Evolutionary conservation across 2,888 invertebrate species (phyloP).

Genomic region (Bedellia somnulentella): DNA sequence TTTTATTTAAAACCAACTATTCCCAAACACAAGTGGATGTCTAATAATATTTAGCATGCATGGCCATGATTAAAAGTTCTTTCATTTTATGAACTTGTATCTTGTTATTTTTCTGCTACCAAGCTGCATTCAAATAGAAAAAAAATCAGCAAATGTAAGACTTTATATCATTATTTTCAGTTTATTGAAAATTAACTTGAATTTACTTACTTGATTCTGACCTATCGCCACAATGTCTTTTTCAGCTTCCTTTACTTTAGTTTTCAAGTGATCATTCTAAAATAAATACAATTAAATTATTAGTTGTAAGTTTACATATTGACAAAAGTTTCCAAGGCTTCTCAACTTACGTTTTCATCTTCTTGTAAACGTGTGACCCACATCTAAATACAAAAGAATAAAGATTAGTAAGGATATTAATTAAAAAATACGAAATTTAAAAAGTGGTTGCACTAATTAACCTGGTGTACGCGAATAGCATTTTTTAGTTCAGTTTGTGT

Average conservation of each 20-base stretch:
- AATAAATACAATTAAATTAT: slow-evolving; percentile 12
- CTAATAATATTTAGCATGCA: too few relatives aligned
- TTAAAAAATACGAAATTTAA: slow-evolving; percentile 4
- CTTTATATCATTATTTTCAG: too few relatives aligned
- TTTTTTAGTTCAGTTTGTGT: slow-evolving; percentile 64
- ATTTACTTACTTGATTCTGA: slow-evolving; percentile 63
- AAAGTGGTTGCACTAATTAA: slow-evolving; percentile 14
- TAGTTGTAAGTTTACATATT: background rate
- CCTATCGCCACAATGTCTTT: slow-evolving; percentile 61
- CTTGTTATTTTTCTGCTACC: too few relatives aligned
- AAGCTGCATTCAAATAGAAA: too few relatives aligned
- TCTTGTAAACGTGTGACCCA: slow-evolving; percentile 59
- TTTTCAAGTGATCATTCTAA: slow-evolving; percentile 54
- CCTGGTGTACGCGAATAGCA: slow-evolving; percentile 67
- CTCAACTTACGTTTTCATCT: slow-evolving; percentile 52
- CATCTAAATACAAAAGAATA: slow-evolving; percentile 30
- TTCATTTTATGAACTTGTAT: too few relatives aligned
- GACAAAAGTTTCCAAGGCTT: background rate
- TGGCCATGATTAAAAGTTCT: too few relatives aligned
- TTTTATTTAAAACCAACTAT: too few relatives aligned
- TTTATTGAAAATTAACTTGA: too few relatives aligned
- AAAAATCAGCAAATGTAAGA: too few relatives aligned
- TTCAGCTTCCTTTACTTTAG: slow-evolving; percentile 62
- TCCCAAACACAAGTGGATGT: too few relatives aligned
- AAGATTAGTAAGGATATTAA: background rate